Evolutionary conservation across 2,888 invertebrate species (phyloP).

Genomic region (Oxytorus armatus): DNA sequence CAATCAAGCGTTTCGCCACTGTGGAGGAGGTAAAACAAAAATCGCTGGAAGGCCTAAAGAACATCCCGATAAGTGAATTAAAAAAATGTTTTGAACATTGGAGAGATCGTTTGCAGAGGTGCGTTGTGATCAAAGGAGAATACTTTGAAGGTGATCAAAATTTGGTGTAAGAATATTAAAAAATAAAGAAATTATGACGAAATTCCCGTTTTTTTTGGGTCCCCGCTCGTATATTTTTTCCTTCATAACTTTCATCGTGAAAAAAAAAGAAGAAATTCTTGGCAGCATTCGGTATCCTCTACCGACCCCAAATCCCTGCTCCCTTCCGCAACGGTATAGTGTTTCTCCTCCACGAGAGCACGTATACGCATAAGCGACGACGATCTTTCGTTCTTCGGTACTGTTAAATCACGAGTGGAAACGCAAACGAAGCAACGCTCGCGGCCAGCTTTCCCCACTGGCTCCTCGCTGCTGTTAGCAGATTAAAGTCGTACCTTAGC

Average conservation of each 20-base stretch:
- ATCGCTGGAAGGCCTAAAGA: too few species aligned
- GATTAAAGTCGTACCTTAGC: constrained; percentile 79
- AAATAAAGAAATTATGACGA: too few species aligned
- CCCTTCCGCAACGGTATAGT: neutral
- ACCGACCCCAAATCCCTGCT: neutral
- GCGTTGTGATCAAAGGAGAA: too few species aligned
- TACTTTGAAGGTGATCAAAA: too few species aligned
- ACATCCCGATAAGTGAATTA: too few species aligned
- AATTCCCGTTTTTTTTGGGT: constrained; percentile 1
- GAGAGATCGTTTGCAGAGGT: too few species aligned
- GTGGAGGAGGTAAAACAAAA: too few species aligned
- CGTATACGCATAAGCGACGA: constrained; percentile 37
- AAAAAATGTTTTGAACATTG: too few species aligned
- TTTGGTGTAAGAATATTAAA: too few species aligned
- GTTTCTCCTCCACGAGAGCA: constrained; percentile 13
- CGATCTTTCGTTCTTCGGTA: constrained; percentile 50
- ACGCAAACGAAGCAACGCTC: constrained; percentile 79
- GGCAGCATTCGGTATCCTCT: neutral
- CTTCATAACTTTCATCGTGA: constrained; percentile 13
- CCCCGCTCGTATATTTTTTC: neutral
- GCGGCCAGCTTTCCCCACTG: constrained; percentile 45
- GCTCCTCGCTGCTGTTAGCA: constrained; percentile 75
- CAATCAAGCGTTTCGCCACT: too few species aligned
- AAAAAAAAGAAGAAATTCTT: too few species aligned
- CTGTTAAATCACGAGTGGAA: constrained; percentile 76